Base-by-base conservation (phyloP, 2,888 invertebrate genomes). In the Thera obeliscata region DNA sequence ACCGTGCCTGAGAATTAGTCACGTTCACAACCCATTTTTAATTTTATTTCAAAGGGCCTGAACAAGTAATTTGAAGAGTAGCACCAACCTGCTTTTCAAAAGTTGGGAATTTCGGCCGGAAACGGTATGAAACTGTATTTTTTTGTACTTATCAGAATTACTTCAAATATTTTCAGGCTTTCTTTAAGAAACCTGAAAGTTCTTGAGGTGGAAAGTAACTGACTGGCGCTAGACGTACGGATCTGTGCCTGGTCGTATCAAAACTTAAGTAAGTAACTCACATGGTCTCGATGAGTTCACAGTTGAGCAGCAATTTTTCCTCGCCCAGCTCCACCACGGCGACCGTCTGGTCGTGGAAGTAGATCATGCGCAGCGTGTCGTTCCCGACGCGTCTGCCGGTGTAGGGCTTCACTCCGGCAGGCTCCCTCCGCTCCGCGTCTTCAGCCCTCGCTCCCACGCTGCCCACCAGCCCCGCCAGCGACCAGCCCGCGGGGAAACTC, bases 211-310 rank as follows among this genome's bases (percentile, higher is more conserved):
- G 6, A 12, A 6, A 22, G 22, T 22, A 49, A 49, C 0, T 49
- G 5, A 12, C 6, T 38, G 12, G 12, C 9, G 22, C 12, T 2
- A 36, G 3, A 7, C 22, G 3, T 22, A 35, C 3, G n/a, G 0
- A 11, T 22, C 7, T 22, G 2, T 8, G 11, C 33, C 11, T 43
- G 2, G 9, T 2, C 3, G 8, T 52, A 3, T 11, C 0, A 64
- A 56, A 57, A 3, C 0, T 38, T 49, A 41, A 36, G 6, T 11
- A 82, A 96, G 97, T 97, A 89, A 98, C 97, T 97, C 90, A 98
- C 98, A 96, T 96, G 76, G 97, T 96, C 94, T 98, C 98, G 82
- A 98, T 96, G 78, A 98, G 94, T 86, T 97, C 96, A 85, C 97
- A 97, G 82, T 96, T 96, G 60, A 96, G 94, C 68, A 97, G 91